Base-by-base conservation (phyloP, 2,888 invertebrate genomes). In the Bhutanitis thaidina region DNA sequence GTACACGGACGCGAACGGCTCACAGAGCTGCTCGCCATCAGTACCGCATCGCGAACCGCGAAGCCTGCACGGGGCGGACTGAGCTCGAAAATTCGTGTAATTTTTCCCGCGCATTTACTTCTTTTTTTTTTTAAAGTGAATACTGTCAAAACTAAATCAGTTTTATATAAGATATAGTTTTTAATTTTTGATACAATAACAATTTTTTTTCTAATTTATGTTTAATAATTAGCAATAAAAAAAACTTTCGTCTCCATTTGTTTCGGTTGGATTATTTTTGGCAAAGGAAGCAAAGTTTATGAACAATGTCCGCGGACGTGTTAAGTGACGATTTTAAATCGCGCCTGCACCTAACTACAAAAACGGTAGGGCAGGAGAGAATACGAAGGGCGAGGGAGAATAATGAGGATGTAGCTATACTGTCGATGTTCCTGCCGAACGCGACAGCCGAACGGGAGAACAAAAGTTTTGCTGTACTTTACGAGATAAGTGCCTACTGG, bases 351-450 rank as follows among this genome's bases (percentile, higher is more conserved):
- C 90, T 96, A 74, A 93, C 93, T 60, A 93, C 93, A 43, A 95
- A 95, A 89, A 95, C 94, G 32, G 94, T 94, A 45, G 95, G 95
- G n/a, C 94, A 94, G 68, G 95, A 96, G 12, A 91, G 95, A 74
- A 95, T 96, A 69, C 91, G 93, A 63, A 91, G 93, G 72, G 95
- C 96, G 56, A 92, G 93, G 83, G 95, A 95, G 67, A 93, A 93
- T 74, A 95, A 96, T 80, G 96, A 96, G 85, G 97, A 97, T 86
- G 93, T 96, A 55, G 96, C 96, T 47, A 93, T 97, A 65, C 88
- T 96, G 65, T 95, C 96, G 59, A 95, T 96, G 93, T 94, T 96
- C 71, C 90, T 96, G 55, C 94, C 96, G 39, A 91, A 91, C 64
- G 91, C 92, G 32, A 91, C 91, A 41, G 91, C 91, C 67, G 92